These are phyloP conservation scores for Apoda limacodes DNA, from an alignment of 2,888 invertebrate genomes.

Conservation along the genomic window DNA sequence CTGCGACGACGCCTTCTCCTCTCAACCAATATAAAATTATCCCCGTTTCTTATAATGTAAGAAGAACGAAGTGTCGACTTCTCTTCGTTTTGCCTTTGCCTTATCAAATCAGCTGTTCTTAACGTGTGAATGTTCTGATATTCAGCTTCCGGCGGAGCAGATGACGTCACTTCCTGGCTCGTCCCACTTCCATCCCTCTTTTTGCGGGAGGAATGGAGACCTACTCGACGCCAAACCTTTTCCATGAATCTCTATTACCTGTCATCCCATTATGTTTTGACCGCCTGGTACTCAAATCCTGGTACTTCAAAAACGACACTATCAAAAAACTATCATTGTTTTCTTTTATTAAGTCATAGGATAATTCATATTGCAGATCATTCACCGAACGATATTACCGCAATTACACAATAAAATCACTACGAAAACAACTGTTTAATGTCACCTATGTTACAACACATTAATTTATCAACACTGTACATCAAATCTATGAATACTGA, in stretches of 20 bases:
- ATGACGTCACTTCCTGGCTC: slow-evolving; percentile 51
- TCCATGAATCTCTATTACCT: slow-evolving; percentile 63
- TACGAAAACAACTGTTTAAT: no score
- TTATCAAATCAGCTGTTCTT: slow-evolving; percentile 64
- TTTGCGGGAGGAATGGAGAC: slow-evolving; percentile 69
- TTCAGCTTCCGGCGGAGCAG: slow-evolving; percentile 54
- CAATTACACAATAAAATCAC: no score
- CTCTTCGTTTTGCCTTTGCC: slow-evolving; percentile 62
- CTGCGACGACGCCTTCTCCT: slow-evolving; percentile 55
- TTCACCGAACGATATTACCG: no score
- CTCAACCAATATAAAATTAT: slow-evolving; percentile 63
- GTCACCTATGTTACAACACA: no score
- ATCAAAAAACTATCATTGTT: no score
- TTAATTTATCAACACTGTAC: no score
- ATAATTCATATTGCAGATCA: no score
- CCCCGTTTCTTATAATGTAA: slow-evolving; percentile 63
- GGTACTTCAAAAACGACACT: no score
- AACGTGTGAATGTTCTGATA: slow-evolving; percentile 63
- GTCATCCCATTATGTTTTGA: slow-evolving; percentile 61
- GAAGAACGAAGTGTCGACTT: slow-evolving; percentile 62
- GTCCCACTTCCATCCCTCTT: slow-evolving; percentile 68
- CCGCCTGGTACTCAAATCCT: no score
- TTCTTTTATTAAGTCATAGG: no score
- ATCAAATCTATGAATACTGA: no score
- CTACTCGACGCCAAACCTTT: slow-evolving; percentile 69